These are phyloP conservation scores for Emydura subglobosa DNA, from an alignment of 2,113 vertebrate genomes.

Conservation along the genomic window DNA sequence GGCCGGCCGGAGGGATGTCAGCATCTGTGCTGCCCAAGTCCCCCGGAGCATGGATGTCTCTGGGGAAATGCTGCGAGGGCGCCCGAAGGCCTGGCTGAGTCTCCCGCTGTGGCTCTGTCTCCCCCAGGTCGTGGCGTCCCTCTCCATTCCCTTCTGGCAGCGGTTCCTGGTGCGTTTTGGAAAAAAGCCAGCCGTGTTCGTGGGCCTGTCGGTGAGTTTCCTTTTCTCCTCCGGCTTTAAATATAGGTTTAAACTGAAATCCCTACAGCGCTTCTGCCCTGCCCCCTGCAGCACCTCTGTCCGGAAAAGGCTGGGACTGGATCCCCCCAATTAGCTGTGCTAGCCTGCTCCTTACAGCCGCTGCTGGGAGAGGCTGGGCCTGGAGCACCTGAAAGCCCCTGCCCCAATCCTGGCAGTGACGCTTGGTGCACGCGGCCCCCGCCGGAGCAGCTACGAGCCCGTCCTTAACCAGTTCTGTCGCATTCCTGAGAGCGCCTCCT, in stretches of 20 bases:
- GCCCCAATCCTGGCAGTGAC: too few species aligned
- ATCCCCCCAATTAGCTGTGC: neutral
- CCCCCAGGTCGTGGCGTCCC: slow-evolving; percentile 72
- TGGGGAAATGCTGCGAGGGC: neutral
- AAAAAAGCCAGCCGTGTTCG: slow-evolving; percentile 77
- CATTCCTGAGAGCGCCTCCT: neutral
- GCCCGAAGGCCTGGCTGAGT: neutral
- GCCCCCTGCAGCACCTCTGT: too few species aligned
- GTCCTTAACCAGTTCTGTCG: neutral
- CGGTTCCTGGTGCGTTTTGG: slow-evolving; percentile 76
- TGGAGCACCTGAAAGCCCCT: neutral
- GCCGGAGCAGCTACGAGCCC: too few species aligned
- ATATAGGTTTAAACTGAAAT: neutral
- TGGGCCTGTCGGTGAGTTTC: slow-evolving; percentile 79
- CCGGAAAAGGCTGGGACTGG: neutral
- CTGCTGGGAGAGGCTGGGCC: too few species aligned
- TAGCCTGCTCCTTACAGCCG: neutral
- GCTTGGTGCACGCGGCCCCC: too few species aligned
- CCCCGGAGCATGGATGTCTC: neutral
- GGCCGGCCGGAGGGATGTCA: neutral
- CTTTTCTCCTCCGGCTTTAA: neutral
- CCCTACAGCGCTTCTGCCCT: neutral
- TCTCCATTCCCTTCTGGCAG: slow-evolving; percentile 83
- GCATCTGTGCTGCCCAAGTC: neutral
- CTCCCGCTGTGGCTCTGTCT: neutral